Percentiles rank a stretch among this genome's conserved stretches.
These are phyloP conservation scores for Geotrypetes seraphini DNA, from an alignment of 2,797 vertebrate genomes.

Conservation along the genomic window DNA sequence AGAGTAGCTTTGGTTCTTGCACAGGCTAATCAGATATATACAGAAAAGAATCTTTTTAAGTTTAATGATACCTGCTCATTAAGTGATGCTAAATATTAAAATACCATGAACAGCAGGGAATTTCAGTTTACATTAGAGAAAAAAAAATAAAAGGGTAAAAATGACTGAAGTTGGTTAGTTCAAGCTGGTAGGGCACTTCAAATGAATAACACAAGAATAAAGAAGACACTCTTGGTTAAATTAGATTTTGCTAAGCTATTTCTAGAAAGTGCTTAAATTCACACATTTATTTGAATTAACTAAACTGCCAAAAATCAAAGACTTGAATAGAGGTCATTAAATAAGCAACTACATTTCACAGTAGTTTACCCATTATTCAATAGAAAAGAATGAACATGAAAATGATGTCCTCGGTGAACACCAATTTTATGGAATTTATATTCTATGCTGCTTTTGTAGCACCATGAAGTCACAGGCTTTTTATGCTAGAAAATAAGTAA, in stretches of 20 bases:
- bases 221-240: slow-evolving; percentile 96
- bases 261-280: slow-evolving; percentile 81
- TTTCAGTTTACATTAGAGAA: slow-evolving; percentile 95
- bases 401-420: slow-evolving; percentile 38
- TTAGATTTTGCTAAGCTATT: slow-evolving; percentile 82
- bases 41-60: slow-evolving; percentile 66
- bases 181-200: slow-evolving; percentile 97
- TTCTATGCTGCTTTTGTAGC: slow-evolving; percentile 25
- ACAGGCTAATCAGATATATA: slow-evolving; percentile 68
- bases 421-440: slow-evolving; percentile 30
- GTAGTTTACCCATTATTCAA: slow-evolving; percentile 86
- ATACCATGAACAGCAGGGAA: slow-evolving; percentile 79
- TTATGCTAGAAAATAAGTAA: slow-evolving; percentile 35
- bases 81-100: slow-evolving; percentile 79
- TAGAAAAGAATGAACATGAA: slow-evolving; percentile 69
- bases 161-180: slow-evolving; percentile 97
- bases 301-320: slow-evolving; percentile 91
- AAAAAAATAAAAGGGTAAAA: slow-evolving; percentile 94
- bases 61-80: slow-evolving; percentile 94
- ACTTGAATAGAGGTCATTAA: slow-evolving; percentile 76
- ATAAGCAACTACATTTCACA: slow-evolving; percentile 82
- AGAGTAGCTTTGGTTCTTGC: slow-evolving; percentile 63
- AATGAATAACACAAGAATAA: slow-evolving; percentile 78
- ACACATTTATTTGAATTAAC: slow-evolving; percentile 93
- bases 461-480: slow-evolving; percentile 31